Evolutionary conservation across 1,140 invertebrate genomes (phyloP), one percentile per base, ranked within the genome.

Genomic region (Psix sp.): DNA sequence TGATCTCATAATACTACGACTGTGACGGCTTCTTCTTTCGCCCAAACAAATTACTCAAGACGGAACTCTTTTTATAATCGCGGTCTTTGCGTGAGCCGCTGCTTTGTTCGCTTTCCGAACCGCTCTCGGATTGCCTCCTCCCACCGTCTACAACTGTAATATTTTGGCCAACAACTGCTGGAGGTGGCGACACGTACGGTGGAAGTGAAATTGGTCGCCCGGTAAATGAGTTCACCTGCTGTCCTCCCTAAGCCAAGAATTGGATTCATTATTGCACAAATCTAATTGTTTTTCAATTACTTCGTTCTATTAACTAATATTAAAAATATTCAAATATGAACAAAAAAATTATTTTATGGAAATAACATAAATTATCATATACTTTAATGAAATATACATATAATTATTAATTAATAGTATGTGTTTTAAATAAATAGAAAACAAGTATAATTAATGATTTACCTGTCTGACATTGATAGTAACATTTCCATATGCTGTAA

Each of bases 61-160:
- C 87, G 15, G 85, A 87, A 62, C 80, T 84, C 42, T 86, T 80
- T 39, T 87, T 88, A 42, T 82, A 84, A 70, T 88, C 86, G 2
- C 84, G 81, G 57, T 86, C 85, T 49, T 87, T 87, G 2, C 86
- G 81, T 59, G 74, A 79, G 21, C 80, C 76, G 18, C 72, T 77
- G n/a, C 80, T 87, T 17, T 87, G 86, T 45, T 88, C 86, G 48
- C 86, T 88, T 54, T 88, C 87, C 1, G 86, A 86, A n/a, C 85
- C 86, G 68, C 86, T 88, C 49, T 88, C 86, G 0, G 85, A 86
- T 10, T 83, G 78, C 75, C 85, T 77, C 65, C 84, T 79, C 1
- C 82, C 80, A 20, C 83, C 83, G 2, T 60, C 66, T 16, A 87
- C 80, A 0, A 86, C 80, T 2, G 80, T 73, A 0, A 81, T 74